Base-by-base conservation (phyloP, 2,113 vertebrate species). In the Solea solea region DNA sequence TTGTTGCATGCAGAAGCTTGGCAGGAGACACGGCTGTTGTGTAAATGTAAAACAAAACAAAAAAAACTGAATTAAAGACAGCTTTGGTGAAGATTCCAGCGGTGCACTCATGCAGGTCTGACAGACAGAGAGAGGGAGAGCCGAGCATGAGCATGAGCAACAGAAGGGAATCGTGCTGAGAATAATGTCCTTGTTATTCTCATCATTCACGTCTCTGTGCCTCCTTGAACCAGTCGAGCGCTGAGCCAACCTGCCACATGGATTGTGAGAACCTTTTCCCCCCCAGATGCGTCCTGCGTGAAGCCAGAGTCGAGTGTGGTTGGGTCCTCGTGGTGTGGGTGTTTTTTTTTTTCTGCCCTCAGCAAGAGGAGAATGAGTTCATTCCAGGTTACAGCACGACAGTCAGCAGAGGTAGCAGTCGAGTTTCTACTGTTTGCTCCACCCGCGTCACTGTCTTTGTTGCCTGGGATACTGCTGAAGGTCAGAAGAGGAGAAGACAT, bases 311-410 rank as follows among this genome's bases (percentile, higher is more conserved):
- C 69, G 46, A 64, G 8, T 69, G 72, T 78, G 72, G 61, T 44
- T 56, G 21, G 16, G 7, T 14, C 5, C 45, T 48, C 11, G 21
- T 21, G 16, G 53, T 55, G 13, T 59, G 64, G 27, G 59, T 67
- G 76, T 73, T 72, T 64, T 75, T 81, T 60, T 39, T 8, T 85
- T 69, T 85, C 67, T 60, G 76, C 55, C 63, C 68, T 25, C 44
- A 54, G 52, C 13, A 15, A 55, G 3, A 39, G 50, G 74, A 69
- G 42, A 46, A 11, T 50, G 63, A 25, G 76, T 83, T 86, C 61
- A 82, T 15, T 39, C 63, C 50, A 76, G 64, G 57, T 45, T 61
- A 5, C 34, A 50, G 34, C 50, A 5, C 57, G 2, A 14, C 48
- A 48, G 25, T 70, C n/a, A 63, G 21, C 44, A 41, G 10, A 9